Conservation (phyloP, 2,888 invertebrate genomes). For the Nematopogon swammerdamellus region DNA sequence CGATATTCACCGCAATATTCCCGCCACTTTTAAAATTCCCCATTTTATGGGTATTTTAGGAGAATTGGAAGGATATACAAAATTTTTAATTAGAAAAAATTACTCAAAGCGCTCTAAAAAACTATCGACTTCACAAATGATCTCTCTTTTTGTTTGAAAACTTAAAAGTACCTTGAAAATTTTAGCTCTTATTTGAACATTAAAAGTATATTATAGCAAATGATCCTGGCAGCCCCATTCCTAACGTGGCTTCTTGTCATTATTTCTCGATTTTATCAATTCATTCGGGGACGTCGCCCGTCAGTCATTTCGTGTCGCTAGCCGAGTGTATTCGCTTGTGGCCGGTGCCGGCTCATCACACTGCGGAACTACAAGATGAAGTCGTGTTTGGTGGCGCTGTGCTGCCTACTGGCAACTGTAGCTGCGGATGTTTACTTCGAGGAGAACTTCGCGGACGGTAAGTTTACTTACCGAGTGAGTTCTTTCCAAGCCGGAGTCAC, state of each 20-base stretch:
- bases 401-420: slow-evolving; percentile 39
- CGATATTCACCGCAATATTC: too few species aligned
- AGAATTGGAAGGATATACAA: slow-evolving; percentile 10
- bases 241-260: neutral
- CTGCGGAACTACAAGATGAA: slow-evolving; percentile 43
- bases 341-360: neutral
- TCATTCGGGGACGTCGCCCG: neutral
- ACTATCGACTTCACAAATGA: too few species aligned
- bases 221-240: neutral
- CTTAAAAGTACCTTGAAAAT: too few species aligned
- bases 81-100: too few species aligned
- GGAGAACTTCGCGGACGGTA: slow-evolving; percentile 80
- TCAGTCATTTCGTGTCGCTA: neutral
- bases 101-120: too few species aligned
- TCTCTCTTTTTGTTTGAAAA: too few species aligned
- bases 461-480: slow-evolving; percentile 38
- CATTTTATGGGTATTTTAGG: too few species aligned
- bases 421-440: slow-evolving; percentile 65
- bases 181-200: too few species aligned
- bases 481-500: too few species aligned
- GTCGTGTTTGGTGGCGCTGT: slow-evolving; percentile 49
- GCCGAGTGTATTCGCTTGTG: neutral
- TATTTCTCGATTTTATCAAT: neutral
- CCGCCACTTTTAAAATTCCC: too few species aligned
- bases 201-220: neutral